Evolutionary conservation across 2,888 invertebrate species (phyloP).

Genomic region (Dasypolia templi): DNA sequence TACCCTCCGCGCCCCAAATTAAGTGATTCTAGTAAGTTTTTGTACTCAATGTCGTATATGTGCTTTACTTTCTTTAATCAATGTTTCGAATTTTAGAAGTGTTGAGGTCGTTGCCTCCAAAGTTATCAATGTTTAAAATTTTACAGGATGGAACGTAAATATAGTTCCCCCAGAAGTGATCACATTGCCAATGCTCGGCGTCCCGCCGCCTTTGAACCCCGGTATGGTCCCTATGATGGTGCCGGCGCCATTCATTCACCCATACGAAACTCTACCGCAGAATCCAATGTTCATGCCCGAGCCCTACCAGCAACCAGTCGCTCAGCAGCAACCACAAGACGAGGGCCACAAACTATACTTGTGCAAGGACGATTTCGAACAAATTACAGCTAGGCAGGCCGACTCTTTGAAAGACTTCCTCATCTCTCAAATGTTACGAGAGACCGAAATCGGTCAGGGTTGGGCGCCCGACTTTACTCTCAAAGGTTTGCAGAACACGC

Average conservation of each 20-base stretch:
- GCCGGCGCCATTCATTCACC: slow-evolving; percentile 55
- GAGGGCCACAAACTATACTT: slow-evolving; percentile 77
- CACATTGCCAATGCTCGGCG: slow-evolving; percentile 51
- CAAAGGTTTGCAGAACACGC: slow-evolving; percentile 79
- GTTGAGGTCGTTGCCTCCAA: background rate
- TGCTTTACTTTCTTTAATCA: slow-evolving; percentile 2
- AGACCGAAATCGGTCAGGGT: slow-evolving; percentile 70
- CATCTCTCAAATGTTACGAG: slow-evolving; percentile 76
- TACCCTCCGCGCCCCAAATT: slow-evolving; percentile 48
- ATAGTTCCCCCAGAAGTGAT: slow-evolving; percentile 68
- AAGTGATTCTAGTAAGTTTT: slow-evolving; percentile 61
- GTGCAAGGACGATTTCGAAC: slow-evolving; percentile 83
- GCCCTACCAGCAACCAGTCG: slow-evolving; percentile 20
- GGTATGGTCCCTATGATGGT: slow-evolving; percentile 61
- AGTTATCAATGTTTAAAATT: slow-evolving; percentile 41
- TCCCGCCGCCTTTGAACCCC: slow-evolving; percentile 44
- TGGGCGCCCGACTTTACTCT: slow-evolving; percentile 83
- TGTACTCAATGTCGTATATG: slow-evolving; percentile 23
- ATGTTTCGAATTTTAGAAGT: background rate
- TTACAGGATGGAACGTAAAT: slow-evolving; percentile 80
- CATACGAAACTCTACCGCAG: slow-evolving; percentile 45
- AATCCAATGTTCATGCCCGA: slow-evolving; percentile 22
- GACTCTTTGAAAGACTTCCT: slow-evolving; percentile 78
- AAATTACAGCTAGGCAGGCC: slow-evolving; percentile 75
- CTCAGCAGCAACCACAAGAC: slow-evolving; percentile 14